Evolutionary conservation across 2,888 invertebrate species (phyloP), one percentile per base, ranked within the genome.

Genomic region (Luperina nickerlii): DNA sequence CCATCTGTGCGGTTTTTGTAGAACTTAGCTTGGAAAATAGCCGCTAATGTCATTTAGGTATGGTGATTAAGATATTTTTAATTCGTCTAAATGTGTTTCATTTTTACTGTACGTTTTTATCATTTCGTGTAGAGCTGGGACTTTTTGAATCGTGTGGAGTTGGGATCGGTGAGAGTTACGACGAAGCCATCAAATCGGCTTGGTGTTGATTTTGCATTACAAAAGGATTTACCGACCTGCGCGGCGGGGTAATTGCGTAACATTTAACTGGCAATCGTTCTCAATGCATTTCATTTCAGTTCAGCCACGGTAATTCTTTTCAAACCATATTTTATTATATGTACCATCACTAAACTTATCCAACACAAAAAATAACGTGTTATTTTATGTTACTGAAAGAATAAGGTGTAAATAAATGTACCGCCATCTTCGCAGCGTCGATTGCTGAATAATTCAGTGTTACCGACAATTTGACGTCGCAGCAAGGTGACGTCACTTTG

Each of bases 391-490:
- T 38, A 13, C 11, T 69, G 9, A 57, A 72, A 66, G n/a, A 81
- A 81, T 76, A 65, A 77, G 66, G 48, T 54, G 27, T 69, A 72
- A 76, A 78, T 74, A 76, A 80, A 76, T 86, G 75, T 73, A 62
- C 27, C 60, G 67, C 45, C 73, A 74, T 71, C 69, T 83, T 86
- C 51, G 48, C 9, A 32, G 62, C 66, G 78, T 75, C 70, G 45
- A 76, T 74, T 67, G 60, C 62, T 84, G 79, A 87, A 87, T 84
- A 67, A 87, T 88, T 88, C 89, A 88, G 76, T 69, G 48, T 51
- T 67, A 72, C 9, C 48, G 71, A 72, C 74, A 74, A 67, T 54
- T 63, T 75, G 82, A 65, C 27, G 75, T 54, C 54, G 45, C 83
- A 68, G 54, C 76, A 76, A 67, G 66, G 76, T 69, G 32, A 69